Conservation (phyloP, 2,113 vertebrate genomes). For the Vombatus ursinus region DNA sequence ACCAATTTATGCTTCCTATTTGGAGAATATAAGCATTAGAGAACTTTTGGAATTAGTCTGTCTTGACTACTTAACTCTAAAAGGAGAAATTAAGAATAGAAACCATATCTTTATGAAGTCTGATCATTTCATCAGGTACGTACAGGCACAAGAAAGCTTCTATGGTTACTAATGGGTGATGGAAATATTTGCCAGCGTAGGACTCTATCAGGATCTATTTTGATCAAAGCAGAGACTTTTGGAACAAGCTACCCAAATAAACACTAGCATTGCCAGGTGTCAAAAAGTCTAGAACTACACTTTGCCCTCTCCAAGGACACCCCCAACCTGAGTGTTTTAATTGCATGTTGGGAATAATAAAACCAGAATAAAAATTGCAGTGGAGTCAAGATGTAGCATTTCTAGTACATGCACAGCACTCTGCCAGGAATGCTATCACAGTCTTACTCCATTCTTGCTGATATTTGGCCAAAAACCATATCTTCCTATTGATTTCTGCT, state of each 20-base stretch:
- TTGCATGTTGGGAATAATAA: background rate
- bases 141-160: background rate
- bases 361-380: background rate
- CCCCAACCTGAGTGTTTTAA: background rate
- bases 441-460: background rate
- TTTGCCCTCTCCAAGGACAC: background rate
- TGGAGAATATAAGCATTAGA: background rate
- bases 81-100: background rate
- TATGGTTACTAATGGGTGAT: background rate
- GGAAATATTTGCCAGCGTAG: background rate
- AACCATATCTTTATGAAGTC: background rate
- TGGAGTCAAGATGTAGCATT: background rate
- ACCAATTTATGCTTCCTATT: background rate
- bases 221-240: background rate
- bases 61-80: background rate
- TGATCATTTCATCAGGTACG: background rate
- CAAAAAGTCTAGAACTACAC: background rate
- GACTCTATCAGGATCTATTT: background rate
- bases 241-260: background rate
- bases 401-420: background rate
- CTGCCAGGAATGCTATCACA: background rate
- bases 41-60: background rate
- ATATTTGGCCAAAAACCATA: background rate
- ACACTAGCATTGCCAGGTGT: background rate
- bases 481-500: background rate